A percentile compares a stretch with the other conserved stretches of the same genome.
phyloP scores from a whole-genome alignment of 92 coral and sea anemone genomes.

The Diadumene lineata region DNA sequence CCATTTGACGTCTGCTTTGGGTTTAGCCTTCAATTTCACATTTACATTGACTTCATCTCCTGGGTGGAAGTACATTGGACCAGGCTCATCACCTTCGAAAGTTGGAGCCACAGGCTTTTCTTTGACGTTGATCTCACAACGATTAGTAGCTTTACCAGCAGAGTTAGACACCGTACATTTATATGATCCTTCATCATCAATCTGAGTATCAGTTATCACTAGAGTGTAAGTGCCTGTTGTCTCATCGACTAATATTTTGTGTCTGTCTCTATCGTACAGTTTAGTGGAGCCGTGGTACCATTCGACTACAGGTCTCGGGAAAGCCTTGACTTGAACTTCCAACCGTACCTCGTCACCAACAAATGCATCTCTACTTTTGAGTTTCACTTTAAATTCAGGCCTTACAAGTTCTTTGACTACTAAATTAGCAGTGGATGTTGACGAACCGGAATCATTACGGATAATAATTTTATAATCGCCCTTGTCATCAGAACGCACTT shows the following conservation, averaged over 20 bases:
- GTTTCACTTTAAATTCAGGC: slow-evolving; percentile 90
- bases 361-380: slow-evolving; percentile 60
- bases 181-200: slow-evolving; percentile 74
- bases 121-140: slow-evolving; percentile 56
- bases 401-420: slow-evolving; percentile 53
- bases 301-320: slow-evolving; percentile 75
- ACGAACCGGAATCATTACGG: slow-evolving; percentile 69
- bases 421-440: slow-evolving; percentile 63
- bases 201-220: slow-evolving; percentile 47
- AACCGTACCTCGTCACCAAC: slow-evolving; percentile 76
- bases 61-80: slow-evolving; percentile 41
- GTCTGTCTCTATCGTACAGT: slow-evolving; percentile 58
- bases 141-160: slow-evolving; percentile 63
- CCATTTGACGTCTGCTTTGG: slow-evolving; percentile 64
- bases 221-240: slow-evolving; percentile 40
- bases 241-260: slow-evolving; percentile 39
- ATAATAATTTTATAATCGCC: slow-evolving; percentile 91
- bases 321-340: slow-evolving; percentile 71
- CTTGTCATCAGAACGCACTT: slow-evolving; percentile 67
- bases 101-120: slow-evolving; percentile 49
- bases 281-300: slow-evolving; percentile 78
- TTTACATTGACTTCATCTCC: slow-evolving; percentile 50
- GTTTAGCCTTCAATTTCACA: slow-evolving; percentile 53
- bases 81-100: slow-evolving; percentile 53
- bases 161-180: slow-evolving; percentile 73